A percentile compares a stretch with the other conserved stretches of the same genome.
phyloP scores from a whole-genome alignment of 2,797 vertebrate genomes.

The Tolypeutes matacus region DNA sequence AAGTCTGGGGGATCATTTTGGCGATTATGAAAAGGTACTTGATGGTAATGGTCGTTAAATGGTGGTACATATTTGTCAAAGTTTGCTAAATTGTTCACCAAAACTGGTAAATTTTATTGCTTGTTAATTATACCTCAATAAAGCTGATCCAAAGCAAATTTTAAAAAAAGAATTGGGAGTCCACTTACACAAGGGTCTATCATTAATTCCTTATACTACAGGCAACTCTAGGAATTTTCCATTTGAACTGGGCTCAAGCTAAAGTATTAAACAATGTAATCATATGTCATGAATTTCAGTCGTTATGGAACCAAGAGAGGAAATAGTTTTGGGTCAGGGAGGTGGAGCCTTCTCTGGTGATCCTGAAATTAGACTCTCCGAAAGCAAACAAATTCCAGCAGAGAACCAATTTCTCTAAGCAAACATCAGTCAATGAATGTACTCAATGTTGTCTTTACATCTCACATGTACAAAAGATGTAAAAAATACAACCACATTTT shows the following conservation, averaged over 20 bases:
- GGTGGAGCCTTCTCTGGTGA: not conserved
- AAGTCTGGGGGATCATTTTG: too few relatives aligned
- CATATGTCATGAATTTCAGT: rapidly evolving
- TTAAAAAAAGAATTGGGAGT: too few relatives aligned
- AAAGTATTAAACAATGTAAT: rapidly evolving
- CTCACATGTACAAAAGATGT: rapidly evolving
- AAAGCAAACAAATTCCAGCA: not conserved
- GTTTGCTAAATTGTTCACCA: too few relatives aligned
- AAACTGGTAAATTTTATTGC: too few relatives aligned
- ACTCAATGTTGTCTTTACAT: rapidly evolving
- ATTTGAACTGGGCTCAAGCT: rapidly evolving
- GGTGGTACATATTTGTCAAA: too few relatives aligned
- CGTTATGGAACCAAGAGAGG: rapidly evolving
- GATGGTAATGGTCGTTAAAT: too few relatives aligned
- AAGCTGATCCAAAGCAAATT: too few relatives aligned
- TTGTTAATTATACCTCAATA: too few relatives aligned
- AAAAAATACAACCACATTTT: rapidly evolving
- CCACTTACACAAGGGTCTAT: not conserved
- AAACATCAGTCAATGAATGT: rapidly evolving
- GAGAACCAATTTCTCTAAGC: not conserved
- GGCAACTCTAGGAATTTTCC: rapidly evolving
- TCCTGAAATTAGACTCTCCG: not conserved
- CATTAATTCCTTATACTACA: not conserved
- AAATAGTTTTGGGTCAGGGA: not conserved
- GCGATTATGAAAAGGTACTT: too few relatives aligned